Evolutionary conservation across 2,888 invertebrate genomes (phyloP).

Genomic region (Parascotia fuliginaria): DNA sequence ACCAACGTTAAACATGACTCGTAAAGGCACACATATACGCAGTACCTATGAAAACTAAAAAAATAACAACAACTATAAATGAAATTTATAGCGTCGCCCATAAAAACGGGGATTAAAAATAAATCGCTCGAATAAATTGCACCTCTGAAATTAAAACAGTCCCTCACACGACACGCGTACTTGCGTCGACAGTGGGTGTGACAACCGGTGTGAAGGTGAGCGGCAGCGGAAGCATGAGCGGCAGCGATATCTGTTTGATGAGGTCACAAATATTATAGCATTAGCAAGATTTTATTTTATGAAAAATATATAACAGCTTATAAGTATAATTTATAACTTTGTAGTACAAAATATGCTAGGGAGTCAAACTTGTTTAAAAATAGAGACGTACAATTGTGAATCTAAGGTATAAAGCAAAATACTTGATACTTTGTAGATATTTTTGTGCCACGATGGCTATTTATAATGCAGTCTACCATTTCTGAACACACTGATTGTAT

Average conservation of each 20-base stretch:
- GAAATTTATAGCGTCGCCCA: conserved; percentile 82
- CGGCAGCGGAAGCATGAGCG: conserved; percentile 27
- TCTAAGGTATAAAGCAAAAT: too few relatives aligned
- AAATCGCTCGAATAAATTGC: conserved; percentile 86
- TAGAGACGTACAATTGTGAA: too few relatives aligned
- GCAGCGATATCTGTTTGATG: neutral
- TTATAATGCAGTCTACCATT: too few relatives aligned
- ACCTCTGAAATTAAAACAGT: conserved; percentile 85
- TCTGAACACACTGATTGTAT: too few relatives aligned
- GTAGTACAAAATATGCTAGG: too few relatives aligned
- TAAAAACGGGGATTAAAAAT: conserved; percentile 86
- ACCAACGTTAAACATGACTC: neutral
- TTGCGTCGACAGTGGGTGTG: conserved; percentile 56
- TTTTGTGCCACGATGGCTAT: too few relatives aligned
- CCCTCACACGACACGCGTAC: conserved; percentile 82
- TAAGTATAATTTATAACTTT: too few relatives aligned
- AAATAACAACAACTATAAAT: conserved; percentile 76
- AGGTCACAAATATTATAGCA: too few relatives aligned
- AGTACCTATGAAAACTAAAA: conserved; percentile 53
- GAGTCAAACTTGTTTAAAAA: too few relatives aligned
- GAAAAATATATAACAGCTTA: too few relatives aligned
- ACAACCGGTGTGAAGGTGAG: conserved; percentile 39
- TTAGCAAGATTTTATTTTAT: too few relatives aligned
- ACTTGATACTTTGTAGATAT: too few relatives aligned
- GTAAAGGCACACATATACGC: conserved; percentile 15